Evolutionary conservation across 2,797 vertebrate genomes (phyloP).

Genomic region (Anguilla megastoma): DNA sequence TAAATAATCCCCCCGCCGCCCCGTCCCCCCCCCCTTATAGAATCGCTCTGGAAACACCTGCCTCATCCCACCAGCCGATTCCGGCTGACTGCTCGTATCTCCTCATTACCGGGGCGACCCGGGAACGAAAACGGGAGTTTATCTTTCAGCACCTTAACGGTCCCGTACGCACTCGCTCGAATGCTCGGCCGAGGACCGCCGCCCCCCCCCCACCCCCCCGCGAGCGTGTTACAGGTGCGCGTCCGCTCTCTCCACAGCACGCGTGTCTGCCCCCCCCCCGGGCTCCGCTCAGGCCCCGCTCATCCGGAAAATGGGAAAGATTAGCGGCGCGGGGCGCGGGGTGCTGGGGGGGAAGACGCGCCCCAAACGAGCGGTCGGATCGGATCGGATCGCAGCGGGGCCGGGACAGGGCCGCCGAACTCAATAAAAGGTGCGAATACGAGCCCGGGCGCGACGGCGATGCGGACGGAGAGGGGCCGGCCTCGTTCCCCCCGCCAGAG

Average conservation of each 20-base stretch:
- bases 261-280: conserved; percentile 40
- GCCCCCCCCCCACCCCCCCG: not conserved
- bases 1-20: not conserved
- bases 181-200: conserved; percentile 15
- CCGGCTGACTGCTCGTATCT: conserved; percentile 37
- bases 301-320: conserved; percentile 68
- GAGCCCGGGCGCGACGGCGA: conserved; percentile 49
- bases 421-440: conserved; percentile 61
- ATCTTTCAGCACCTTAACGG: conserved; percentile 10
- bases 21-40: not conserved
- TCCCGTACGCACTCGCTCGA: conserved; percentile 47
- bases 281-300: conserved; percentile 45
- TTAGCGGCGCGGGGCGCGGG: conserved; percentile 55
- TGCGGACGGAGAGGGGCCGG: conserved; percentile 48
- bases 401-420: conserved; percentile 46
- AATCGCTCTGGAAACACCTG: not conserved
- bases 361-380: conserved; percentile 44
- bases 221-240: not conserved
- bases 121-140: conserved; percentile 19
- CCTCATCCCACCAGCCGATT: conserved; percentile 37
- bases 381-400: conserved; percentile 62
- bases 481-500: conserved; percentile 34
- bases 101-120: conserved; percentile 55
- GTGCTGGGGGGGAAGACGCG: too few species aligned
- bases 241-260: conserved; percentile 19